Evolutionary conservation across 2,888 invertebrate species (phyloP), one percentile per base, ranked within the genome.

Genomic region (Argyresthia albistria): DNA sequence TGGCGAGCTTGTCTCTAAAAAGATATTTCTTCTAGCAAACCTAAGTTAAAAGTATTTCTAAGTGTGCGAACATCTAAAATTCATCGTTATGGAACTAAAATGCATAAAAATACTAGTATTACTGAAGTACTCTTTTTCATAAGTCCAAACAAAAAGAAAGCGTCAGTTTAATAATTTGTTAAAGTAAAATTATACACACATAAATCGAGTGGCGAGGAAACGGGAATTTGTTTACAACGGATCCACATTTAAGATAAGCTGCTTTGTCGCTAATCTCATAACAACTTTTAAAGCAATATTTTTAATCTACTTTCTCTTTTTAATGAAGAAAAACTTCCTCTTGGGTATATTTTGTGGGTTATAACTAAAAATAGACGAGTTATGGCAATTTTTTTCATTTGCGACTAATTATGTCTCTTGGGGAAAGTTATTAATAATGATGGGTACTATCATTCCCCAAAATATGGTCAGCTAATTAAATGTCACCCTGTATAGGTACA

Each of bases 141-240:
- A 14, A 12, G 35, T 48, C 4, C 8, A 37, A 39, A 72, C 71
- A 52, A 81, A 82, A 83, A n/a, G n/a, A n/a, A 81, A 77, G 66
- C 69, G 75, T 75, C 73, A 77, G 76, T 83, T 83, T 82, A 80
- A 87, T 88, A 88, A 88, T 88, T 88, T 81, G 88, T 81, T 88
- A 88, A 88, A 88, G 88, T 88, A 88, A 88, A 87, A 88, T n/a
- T n/a, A n/a, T 88, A 88, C 88, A 87, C 88, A 79, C 87, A 88
- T 88, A 88, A 88, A 87, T 88, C 70, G 75, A 63, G 65, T 65
- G 66, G 66, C 70, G 80, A 73, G 78, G 73, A 25, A 2, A 70
- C 80, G 80, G 65, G 86, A 86, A 86, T 87, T 86, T 86, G 87
- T 86, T 84, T 84, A 86, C 86, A 86, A 66, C 86, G 83, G 87